A percentile compares a stretch with the other conserved stretches of the same genome.
phyloP scores from a whole-genome alignment of 1,140 invertebrate species.

The Nylanderia fulva region DNA sequence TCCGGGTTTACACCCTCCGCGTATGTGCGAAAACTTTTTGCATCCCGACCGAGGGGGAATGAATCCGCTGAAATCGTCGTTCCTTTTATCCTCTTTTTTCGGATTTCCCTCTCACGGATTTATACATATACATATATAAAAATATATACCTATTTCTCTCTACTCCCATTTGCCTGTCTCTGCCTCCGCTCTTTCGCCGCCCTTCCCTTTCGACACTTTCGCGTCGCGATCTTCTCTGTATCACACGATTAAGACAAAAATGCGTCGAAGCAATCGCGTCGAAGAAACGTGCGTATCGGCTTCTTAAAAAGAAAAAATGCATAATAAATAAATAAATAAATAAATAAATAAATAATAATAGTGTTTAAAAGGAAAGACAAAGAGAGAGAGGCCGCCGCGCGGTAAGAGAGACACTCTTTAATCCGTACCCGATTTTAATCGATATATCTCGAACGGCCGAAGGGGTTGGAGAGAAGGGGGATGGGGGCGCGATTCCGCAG shows the following conservation, averaged over 20 bases:
- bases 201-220: conserved; percentile 23
- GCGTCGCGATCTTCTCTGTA: conserved; percentile 14
- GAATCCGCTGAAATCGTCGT: neutral
- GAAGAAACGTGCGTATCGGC: conserved; percentile 2
- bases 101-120: conserved; percentile 5
- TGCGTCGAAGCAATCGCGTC: neutral
- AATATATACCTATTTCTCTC: conserved; percentile 6
- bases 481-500: conserved; percentile 63
- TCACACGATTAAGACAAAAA: neutral
- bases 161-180: conserved; percentile 23
- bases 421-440: neutral
- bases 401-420: neutral
- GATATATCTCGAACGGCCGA: conserved; percentile 43
- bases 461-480: conserved; percentile 59
- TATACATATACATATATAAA: no score
- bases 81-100: conserved; percentile 21
- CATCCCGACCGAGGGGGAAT: neutral
- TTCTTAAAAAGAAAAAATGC: neutral
- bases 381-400: neutral
- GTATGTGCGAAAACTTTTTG: neutral
- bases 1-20: conserved; percentile 37
- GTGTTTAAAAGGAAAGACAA: neutral
- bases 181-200: conserved; percentile 36
- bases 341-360: neutral
- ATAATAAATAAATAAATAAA: neutral